Conservation (phyloP, 64 coral and sea anemone species). For the Actinia equina region DNA sequence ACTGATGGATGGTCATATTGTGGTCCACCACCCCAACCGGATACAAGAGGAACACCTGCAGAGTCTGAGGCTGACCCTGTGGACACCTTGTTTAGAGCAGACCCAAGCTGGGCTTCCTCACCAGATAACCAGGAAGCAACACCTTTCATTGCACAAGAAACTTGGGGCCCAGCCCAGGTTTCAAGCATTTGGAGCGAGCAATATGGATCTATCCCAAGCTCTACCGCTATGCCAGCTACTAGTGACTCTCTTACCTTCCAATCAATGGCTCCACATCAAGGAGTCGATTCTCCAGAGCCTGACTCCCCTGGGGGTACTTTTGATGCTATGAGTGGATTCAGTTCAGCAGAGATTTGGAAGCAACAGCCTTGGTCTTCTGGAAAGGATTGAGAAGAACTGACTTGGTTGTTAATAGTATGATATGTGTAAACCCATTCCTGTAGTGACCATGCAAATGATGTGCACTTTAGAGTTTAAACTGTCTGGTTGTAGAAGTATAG, state of each 20-base stretch:
- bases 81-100: constrained; percentile 74
- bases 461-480: background rate
- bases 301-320: constrained; percentile 54
- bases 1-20: constrained; percentile 76
- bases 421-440: background rate
- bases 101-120: constrained; percentile 32
- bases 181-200: constrained; percentile 56
- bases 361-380: constrained; percentile 67
- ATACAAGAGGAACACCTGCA: background rate
- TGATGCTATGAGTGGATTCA: constrained; percentile 42
- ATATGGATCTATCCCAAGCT: constrained; percentile 9
- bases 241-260: constrained; percentile 29
- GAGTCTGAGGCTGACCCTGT: constrained; percentile 61
- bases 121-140: background rate
- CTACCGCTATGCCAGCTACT: constrained; percentile 21
- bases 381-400: constrained; percentile 43
- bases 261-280: constrained; percentile 20
- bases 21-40: background rate
- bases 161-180: constrained; percentile 43
- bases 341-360: constrained; percentile 32
- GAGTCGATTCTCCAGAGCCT: constrained; percentile 39
- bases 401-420: background rate
- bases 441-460: background rate
- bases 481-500: background rate
- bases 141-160: constrained; percentile 33